phyloP scores from a whole-genome alignment of 64 coral and sea anemone species.

The Hydrozoanthus tunicans region DNA sequence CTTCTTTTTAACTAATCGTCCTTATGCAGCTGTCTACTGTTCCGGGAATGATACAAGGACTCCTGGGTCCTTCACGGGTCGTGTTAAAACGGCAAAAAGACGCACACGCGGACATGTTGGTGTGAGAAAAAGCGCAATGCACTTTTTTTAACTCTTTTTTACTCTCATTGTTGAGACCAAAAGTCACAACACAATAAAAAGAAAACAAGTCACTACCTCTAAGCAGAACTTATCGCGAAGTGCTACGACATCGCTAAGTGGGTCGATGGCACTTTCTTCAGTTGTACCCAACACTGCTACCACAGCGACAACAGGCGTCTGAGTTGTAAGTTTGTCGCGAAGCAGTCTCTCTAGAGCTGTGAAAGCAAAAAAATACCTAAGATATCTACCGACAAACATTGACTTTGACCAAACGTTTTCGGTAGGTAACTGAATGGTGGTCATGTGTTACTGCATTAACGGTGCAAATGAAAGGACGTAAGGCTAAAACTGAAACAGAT shows the following conservation, averaged over 20 bases:
- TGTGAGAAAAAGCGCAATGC: too few relatives aligned
- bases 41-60: too few relatives aligned
- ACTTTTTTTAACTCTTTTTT: not conserved
- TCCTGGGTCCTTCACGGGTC: too few relatives aligned
- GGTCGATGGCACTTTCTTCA: conserved; percentile 89
- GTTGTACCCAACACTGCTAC: conserved; percentile 83
- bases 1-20: too few relatives aligned
- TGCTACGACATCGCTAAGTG: conserved; percentile 65
- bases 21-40: too few relatives aligned
- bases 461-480: too few relatives aligned
- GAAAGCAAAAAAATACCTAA: not conserved
- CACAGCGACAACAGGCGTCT: conserved; percentile 46
- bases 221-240: conserved; percentile 51
- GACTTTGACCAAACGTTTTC: not conserved
- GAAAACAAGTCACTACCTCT: conserved; percentile 23
- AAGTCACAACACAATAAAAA: not conserved
- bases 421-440: not conserved
- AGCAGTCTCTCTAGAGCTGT: conserved; percentile 39
- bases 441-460: not conserved
- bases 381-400: not conserved
- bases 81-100: too few relatives aligned
- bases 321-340: not conserved
- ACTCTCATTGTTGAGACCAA: not conserved
- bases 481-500: too few relatives aligned
- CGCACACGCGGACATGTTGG: too few relatives aligned